Base-by-base conservation (phyloP, 1,140 invertebrate genomes). In the Aphis craccivora region DNA sequence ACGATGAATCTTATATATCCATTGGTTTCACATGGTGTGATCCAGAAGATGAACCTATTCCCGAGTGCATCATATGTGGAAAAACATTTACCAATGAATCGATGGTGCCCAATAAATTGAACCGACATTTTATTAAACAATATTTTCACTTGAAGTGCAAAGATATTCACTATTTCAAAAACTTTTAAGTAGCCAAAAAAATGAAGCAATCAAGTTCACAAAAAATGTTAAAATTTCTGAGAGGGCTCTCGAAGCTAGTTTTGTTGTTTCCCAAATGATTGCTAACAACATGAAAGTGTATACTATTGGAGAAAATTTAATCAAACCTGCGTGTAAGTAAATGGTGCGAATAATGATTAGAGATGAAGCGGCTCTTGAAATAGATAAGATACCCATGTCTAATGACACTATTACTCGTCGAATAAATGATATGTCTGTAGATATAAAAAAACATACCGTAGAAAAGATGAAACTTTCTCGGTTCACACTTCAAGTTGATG, bases 251-350 rank as follows among this genome's bases (percentile, higher is more conserved):
- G 93, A 94, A 94, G 94, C 94, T 89, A 94, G 94, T 91, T 95
- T 94, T 94, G 93, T 94, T 88, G 94, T 95, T 55, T 93, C 94
- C 84, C 94, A 94, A 88, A 93, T 94, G 91, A 94, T 95, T 43
- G 94, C 95, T 84, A 95, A 95, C 94, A 94, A 93, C 94, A 95
- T 94, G 94, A 95, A 95, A 94, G 35, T 94, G 91, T 94, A 95
- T 94, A 95, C 94, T 91, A 95, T 95, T 94, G 95, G 94, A 94
- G 95, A 95, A 93, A 91, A 95, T 89, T 93, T 95, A 93, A 95
- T 95, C 94, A 88, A 95, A 94, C 94, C 95, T 91, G 94, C 94
- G 93, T 94, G 94, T 94, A 94, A 94, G 93, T 94, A 94, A 93
- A 94, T 95, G 94, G 53, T 67, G 35, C 40, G 22, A 76, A 91